These are phyloP conservation scores for Epinephelus moara DNA, from an alignment of 2,113 vertebrate species.

Conservation along the genomic window DNA sequence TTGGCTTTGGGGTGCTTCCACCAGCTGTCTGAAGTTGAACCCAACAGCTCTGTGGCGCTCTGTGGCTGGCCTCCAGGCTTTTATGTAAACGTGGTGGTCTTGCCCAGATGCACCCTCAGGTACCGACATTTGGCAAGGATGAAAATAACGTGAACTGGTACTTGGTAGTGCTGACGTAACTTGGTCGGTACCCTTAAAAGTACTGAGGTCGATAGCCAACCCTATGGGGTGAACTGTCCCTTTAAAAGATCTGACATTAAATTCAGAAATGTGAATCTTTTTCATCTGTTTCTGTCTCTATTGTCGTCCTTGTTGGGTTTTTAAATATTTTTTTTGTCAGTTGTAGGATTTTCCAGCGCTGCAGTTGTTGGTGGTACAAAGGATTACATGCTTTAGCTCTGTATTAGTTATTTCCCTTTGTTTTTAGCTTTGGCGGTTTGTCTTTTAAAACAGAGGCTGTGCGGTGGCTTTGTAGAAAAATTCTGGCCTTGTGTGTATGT, in stretches of 20 bases:
- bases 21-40: too few species aligned
- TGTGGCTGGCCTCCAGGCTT: too few species aligned
- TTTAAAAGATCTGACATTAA: neutral
- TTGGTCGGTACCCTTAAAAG: too few species aligned
- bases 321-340: neutral
- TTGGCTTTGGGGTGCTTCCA: too few species aligned
- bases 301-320: neutral
- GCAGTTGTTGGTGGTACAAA: slow-evolving; percentile 36
- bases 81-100: too few species aligned
- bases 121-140: too few species aligned
- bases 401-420: slow-evolving; percentile 44
- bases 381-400: slow-evolving; percentile 39
- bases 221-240: too few species aligned
- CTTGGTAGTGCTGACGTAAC: too few species aligned
- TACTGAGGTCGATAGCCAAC: too few species aligned
- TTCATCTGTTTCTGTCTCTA: neutral
- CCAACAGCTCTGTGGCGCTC: too few species aligned
- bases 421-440: slow-evolving; percentile 22
- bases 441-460: slow-evolving; percentile 10
- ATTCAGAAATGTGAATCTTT: neutral
- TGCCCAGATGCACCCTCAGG: too few species aligned
- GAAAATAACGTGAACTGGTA: too few species aligned
- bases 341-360: slow-evolving; percentile 21
- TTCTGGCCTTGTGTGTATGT: slow-evolving; percentile 18
- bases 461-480: neutral